Percentiles rank a stretch among this genome's conserved stretches.
These are phyloP conservation scores for Pollenia angustigena DNA, from an alignment of 2,888 invertebrate species.

Conservation along the genomic window DNA sequence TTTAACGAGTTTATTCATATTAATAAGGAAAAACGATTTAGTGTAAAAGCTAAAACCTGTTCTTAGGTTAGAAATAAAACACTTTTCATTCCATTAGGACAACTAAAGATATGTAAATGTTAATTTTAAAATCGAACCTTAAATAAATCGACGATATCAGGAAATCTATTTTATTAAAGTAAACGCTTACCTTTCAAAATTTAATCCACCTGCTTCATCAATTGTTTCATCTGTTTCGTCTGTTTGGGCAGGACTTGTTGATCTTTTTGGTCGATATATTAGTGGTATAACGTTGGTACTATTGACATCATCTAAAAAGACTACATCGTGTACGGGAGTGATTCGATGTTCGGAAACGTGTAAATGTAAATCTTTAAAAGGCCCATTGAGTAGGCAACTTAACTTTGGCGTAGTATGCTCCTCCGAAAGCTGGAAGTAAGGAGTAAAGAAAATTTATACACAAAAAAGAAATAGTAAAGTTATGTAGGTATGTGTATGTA, in stretches of 20 bases:
- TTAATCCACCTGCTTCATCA: conserved; percentile 6
- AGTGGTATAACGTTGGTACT: conserved; percentile 78
- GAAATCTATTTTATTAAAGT: not conserved
- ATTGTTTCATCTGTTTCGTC: conserved; percentile 38
- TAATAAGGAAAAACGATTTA: too few species aligned
- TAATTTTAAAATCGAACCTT: not conserved
- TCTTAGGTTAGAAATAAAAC: too few species aligned
- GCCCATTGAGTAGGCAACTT: conserved; percentile 81
- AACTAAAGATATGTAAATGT: not conserved
- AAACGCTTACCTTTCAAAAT: conserved; percentile 44
- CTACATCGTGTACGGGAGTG: conserved; percentile 81
- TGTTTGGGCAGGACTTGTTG: conserved; percentile 61
- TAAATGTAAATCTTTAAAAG: conserved; percentile 82
- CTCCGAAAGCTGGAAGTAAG: conserved; percentile 79
- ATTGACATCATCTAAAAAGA: conserved; percentile 80
- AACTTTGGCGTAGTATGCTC: conserved; percentile 79
- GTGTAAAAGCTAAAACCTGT: too few species aligned
- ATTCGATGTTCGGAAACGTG: conserved; percentile 79
- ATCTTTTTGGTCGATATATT: conserved; percentile 79
- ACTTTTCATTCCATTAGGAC: not conserved
- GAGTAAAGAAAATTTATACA: not conserved
- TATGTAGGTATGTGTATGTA: too few species aligned
- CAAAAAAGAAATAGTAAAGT: too few species aligned
- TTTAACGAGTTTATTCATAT: too few species aligned
- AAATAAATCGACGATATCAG: not conserved